Base-by-base conservation (phyloP, 1,140 invertebrate species). In the Rhyacophila brunnea region DNA sequence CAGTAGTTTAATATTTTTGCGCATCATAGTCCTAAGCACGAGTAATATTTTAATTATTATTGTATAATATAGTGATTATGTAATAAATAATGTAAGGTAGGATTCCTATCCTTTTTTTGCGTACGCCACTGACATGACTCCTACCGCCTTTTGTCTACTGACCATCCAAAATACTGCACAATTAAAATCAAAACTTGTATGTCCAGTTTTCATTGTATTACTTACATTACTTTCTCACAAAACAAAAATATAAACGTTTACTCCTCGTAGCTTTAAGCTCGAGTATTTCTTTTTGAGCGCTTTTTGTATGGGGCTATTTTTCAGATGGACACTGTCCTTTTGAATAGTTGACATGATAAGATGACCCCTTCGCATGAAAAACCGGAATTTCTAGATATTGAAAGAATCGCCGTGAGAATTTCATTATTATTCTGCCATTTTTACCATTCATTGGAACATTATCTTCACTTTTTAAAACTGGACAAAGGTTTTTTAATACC, bases 321-420 rank as follows among this genome's bases (percentile, higher is more conserved):
- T 38, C 32, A 19, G 44, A 44, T 46, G 13, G 35, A 17, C 48
- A 19, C 9, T 54, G 53, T 53, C 36, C 55, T 23, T 48, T 54
- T 62, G 18, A 54, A 34, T 23, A 23, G 40, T 7, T 56, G 55
- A 62, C 55, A 62, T 62, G 60, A 62, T 62, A 62, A 62, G 60
- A 62, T 62, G 60, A 62, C 60, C 60, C 59, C 54, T 40, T 19
- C 17, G 19, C n/a, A 15, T 20, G 46, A 11, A 5, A 53, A 62
- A 62, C 60, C 58, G 60, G 60, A 62, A 54, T 54, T 62, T 58
- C 60, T 44, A 15, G 60, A 62, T 58, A 2, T 44, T 23, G 40
- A 53, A 48, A 62, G 60, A 43, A 62, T 62, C 50, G 54, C 50
- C 60, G 60, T 62, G 60, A 51, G 60, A 62, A 62, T 40, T n/a